A percentile compares a stretch with the other conserved stretches of the same genome.
These are phyloP conservation scores for Sakesphorus luctuosus DNA, from an alignment of 2,113 vertebrate genomes.

Conservation along the genomic window DNA sequence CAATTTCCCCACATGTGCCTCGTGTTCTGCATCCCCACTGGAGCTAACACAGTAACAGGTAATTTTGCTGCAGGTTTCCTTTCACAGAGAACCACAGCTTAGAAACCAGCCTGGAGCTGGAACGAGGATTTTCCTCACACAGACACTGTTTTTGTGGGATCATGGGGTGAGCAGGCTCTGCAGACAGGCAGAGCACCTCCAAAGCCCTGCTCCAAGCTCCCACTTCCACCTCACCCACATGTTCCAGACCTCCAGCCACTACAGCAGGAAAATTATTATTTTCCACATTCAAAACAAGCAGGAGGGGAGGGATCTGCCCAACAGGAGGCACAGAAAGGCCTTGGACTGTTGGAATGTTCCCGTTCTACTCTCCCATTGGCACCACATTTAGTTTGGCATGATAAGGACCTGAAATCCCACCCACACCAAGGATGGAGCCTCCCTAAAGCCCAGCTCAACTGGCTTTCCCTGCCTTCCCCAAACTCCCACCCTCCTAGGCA, in stretches of 20 bases:
- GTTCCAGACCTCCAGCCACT: background rate
- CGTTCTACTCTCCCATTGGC: background rate
- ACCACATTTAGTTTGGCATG: accelerated
- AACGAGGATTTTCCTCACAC: accelerated
- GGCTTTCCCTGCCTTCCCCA: background rate
- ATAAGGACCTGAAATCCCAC: accelerated
- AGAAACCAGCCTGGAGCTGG: background rate
- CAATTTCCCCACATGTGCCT: background rate
- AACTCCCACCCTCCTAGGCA: background rate
- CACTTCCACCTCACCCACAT: accelerated
- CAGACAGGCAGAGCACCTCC: background rate
- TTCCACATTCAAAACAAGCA: background rate
- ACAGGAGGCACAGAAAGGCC: background rate
- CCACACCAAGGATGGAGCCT: accelerated
- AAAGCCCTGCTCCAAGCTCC: background rate
- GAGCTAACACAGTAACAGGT: accelerated
- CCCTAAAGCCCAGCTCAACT: background rate
- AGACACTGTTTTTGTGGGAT: accelerated
- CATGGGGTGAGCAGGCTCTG: background rate
- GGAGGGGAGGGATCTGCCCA: background rate
- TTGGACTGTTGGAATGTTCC: accelerated
- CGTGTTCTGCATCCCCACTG: background rate
- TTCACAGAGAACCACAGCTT: accelerated
- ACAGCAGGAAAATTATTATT: background rate
- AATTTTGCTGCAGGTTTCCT: background rate